These are phyloP conservation scores for Neelides sp. DNA, from an alignment of 1,140 invertebrate species.

Conservation along the genomic window DNA sequence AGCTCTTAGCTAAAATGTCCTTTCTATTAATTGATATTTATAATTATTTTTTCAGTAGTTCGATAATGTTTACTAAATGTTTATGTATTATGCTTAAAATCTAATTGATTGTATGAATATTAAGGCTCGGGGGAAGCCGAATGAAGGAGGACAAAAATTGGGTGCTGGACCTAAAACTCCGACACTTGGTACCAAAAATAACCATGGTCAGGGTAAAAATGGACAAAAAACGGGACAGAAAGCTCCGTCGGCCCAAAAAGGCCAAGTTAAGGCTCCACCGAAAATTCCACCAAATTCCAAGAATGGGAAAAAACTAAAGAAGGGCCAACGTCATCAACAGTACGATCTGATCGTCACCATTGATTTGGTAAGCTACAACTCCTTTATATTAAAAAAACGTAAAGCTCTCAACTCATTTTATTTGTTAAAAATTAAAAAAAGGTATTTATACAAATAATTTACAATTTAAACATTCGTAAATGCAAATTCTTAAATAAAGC, in stretches of 20 bases:
- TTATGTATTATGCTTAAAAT: not conserved
- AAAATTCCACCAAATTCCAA: conserved; percentile 27
- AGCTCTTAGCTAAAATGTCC: too few relatives aligned
- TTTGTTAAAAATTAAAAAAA: too few relatives aligned
- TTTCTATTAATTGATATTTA: too few relatives aligned
- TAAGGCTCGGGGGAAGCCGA: conserved; percentile 66
- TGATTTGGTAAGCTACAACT: conserved; percentile 56
- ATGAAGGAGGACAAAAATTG: conserved; percentile 57
- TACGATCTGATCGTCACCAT: conserved; percentile 69
- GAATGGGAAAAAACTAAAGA: conserved; percentile 54
- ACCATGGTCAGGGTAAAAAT: conserved; percentile 38
- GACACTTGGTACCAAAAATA: conserved; percentile 42
- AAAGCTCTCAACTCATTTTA: too few relatives aligned
- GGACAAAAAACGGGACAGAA: conserved; percentile 41
- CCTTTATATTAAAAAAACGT: too few relatives aligned
- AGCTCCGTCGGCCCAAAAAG: conserved; percentile 47
- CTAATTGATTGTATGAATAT: not conserved
- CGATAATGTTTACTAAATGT: too few relatives aligned
- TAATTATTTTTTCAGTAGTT: too few relatives aligned
- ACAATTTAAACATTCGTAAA: too few relatives aligned
- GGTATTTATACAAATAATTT: too few relatives aligned
- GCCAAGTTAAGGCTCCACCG: conserved; percentile 33
- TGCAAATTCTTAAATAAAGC: too few relatives aligned
- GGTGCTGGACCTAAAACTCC: conserved; percentile 39
- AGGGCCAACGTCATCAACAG: conserved; percentile 63